Evolutionary conservation across 1,140 invertebrate genomes (phyloP), one percentile per base, ranked within the genome.

Genomic region (Danaus plexippus): DNA sequence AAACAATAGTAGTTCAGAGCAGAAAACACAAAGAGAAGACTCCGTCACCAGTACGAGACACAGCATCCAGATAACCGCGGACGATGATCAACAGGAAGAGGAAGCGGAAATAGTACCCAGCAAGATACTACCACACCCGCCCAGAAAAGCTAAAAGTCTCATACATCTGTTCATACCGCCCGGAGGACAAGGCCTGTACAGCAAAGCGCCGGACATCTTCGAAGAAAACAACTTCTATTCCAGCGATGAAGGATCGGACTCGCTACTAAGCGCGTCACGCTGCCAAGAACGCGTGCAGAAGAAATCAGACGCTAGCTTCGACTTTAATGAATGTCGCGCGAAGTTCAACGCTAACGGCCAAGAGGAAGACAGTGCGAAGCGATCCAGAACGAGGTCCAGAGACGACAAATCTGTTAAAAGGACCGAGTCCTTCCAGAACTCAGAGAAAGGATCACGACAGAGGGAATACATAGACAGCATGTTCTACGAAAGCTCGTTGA

Each of bases 201-300:
- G 74, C 48, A 87, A 88, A 47, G 88, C 90, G 4, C 89, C 89
- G 59, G 89, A 92, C 61, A 90, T 93, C 53, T 90, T 91, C 54
- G 92, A 93, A 47, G 91, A 92, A 3, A 84, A 82, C 5, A 80
- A 80, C n/a, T 85, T 80, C 66, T 89, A 88, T 69, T 89, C 88
- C 0, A 90, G 89, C 18, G 91, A 91, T 48, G 91, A 92, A 68
- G 91, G 90, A 9, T 93, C 92, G 1, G 92, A 93, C 75, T 93
- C 92, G 0, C 77, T 93, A 9, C 71, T 93, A 0, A 93, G 91
- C 62, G 89, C 91, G 0, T 92, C 92, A 0, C 90, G 90, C 52
- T 90, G 80, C 66, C 80, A 82, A 49, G 78, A 87, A 45, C 70
- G 79, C 48, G 64, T 80, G 7, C 69, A 75, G 6, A 84, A 84